A percentile compares a stretch with the other conserved stretches of the same genome.
phyloP scores from a whole-genome alignment of 2,888 invertebrate genomes.

The Eucera pruinosa region DNA sequence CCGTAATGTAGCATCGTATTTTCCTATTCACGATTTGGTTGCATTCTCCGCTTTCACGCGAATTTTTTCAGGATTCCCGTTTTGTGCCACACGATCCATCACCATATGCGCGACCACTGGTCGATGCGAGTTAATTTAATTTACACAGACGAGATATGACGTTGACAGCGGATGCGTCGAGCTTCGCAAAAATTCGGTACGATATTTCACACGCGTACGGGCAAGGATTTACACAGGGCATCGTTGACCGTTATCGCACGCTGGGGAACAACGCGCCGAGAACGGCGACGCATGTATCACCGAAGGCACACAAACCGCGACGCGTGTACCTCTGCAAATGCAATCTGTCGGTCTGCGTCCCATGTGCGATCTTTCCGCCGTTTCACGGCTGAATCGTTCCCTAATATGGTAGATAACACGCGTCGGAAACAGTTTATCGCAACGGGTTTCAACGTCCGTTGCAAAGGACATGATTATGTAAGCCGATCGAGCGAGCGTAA shows the following conservation, averaged over 20 bases:
- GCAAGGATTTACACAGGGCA: constrained; percentile 13
- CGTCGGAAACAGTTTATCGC: constrained; percentile 38
- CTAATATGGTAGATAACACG: constrained; percentile 46
- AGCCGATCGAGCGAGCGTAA: constrained; percentile 17
- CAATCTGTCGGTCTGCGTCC: constrained; percentile 24
- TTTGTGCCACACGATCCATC: not conserved
- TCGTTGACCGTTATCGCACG: not conserved
- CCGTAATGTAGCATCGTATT: not conserved
- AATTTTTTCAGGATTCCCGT: not conserved
- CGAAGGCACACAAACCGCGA: constrained; percentile 18
- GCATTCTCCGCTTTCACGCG: not conserved
- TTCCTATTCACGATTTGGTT: too few relatives aligned
- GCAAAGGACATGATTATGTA: constrained; percentile 41
- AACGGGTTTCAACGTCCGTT: constrained; percentile 7
- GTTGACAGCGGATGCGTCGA: not conserved
- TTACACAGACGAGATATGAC: not conserved
- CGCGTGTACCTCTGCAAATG: constrained; percentile 13
- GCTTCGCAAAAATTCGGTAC: not conserved
- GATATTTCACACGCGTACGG: not conserved
- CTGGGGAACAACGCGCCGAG: constrained; percentile 8
- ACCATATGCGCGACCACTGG: not conserved
- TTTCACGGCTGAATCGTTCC: constrained; percentile 48
- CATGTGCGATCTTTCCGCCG: constrained; percentile 31
- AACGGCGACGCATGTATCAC: constrained; percentile 26
- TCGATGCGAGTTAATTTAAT: constrained; percentile 23